phyloP scores from a whole-genome alignment of 1,140 invertebrate species.

The Hylaeus anthracinus region DNA sequence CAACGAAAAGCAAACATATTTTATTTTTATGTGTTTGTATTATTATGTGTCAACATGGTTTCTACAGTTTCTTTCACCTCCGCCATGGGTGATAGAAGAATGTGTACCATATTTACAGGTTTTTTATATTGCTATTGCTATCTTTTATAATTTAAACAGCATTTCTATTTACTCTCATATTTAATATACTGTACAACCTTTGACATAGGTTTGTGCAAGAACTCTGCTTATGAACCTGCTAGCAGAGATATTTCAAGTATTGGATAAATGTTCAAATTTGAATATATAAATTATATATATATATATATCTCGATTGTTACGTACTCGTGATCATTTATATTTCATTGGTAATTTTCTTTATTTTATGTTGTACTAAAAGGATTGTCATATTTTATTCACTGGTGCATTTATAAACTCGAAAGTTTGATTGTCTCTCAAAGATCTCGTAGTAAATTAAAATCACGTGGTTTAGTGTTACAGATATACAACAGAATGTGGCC shows the following conservation, averaged over 20 bases:
- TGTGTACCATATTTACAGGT: constrained; percentile 7
- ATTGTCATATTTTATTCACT: constrained; percentile 15
- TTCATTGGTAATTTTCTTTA: constrained; percentile 8
- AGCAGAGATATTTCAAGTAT: neutral
- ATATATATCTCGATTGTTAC: neutral
- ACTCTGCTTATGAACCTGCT: neutral
- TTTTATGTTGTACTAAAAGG: constrained; percentile 7
- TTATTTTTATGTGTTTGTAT: constrained; percentile 23
- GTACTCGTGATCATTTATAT: constrained; percentile 22
- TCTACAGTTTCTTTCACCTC: neutral
- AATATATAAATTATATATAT: too few relatives aligned
- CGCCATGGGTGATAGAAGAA: neutral
- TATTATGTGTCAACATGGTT: constrained; percentile 9
- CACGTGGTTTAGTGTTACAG: constrained; percentile 70
- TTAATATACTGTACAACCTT: neutral
- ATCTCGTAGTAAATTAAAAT: constrained; percentile 41
- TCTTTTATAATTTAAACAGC: constrained; percentile 10
- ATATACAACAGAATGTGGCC: constrained; percentile 67
- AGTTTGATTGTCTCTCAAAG: neutral
- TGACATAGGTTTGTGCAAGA: constrained; percentile 9
- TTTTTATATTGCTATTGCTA: neutral
- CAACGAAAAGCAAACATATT: constrained; percentile 18
- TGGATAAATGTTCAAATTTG: neutral
- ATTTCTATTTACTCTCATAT: neutral
- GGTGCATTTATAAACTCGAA: neutral